Evolutionary conservation across 2,113 vertebrate species (phyloP), one percentile per base, ranked within the genome.

Genomic region (Anoura caudifer): DNA sequence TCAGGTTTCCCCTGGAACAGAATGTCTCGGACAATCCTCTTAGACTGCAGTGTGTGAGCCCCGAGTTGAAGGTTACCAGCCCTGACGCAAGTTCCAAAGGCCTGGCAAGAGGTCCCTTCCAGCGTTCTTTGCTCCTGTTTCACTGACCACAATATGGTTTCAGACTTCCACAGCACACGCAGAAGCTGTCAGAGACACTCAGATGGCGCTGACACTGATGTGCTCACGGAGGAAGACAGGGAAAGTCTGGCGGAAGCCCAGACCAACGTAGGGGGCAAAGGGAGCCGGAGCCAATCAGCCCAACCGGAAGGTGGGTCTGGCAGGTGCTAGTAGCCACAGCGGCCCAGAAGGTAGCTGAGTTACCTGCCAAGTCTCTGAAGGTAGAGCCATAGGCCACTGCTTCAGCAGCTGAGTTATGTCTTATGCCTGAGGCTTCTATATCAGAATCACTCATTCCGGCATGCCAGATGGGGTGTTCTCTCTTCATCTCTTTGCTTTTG

Each of bases 361-460:
- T 36, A 83, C 47, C 75, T 87, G 54, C 38, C 89, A 79, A 33
- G 16, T 28, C 36, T 59, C 76, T 20, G 56, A 72, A 56, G 4
- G 14, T 0, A 79, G 26, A 56, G 31, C 52, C 69, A 43, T 9
- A 73, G 65, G 28, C 41, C 15, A 16, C 41, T 41, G 33, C 70
- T 90, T 63, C 61, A 65, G 33, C 84, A n/a, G 8, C 76, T 90
- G 61, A 41, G 52, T 56, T 52, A 24, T 47, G 5, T 70, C 72
- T 61, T 4, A 2, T 4, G 45, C 28, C 50, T 54, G 22, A 19
- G 10, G 5, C 63, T 72, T 4, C 0, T 1, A 45, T 33, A 41
- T 6, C 2, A 6, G 56, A 56, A 11, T 0, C 50, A 0, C 47
- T 19, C 16, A 11, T 65, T 90, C 52, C 24, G 4, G 0, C 12